phyloP scores from a whole-genome alignment of 2,888 invertebrate genomes.

The Sthenelais limicola region DNA sequence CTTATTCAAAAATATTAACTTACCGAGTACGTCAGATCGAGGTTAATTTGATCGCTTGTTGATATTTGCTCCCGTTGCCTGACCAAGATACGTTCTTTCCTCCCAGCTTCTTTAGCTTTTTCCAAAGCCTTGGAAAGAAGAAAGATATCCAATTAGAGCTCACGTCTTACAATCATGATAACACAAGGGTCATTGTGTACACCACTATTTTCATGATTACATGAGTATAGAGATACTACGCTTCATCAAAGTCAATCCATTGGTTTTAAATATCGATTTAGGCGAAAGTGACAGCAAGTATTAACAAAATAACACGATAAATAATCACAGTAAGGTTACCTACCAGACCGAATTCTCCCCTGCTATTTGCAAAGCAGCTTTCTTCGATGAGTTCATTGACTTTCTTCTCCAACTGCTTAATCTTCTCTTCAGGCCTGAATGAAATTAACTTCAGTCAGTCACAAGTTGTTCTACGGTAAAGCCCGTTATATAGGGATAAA shows the following conservation, averaged over 20 bases:
- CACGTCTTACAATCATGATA: too few relatives aligned
- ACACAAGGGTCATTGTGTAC: too few relatives aligned
- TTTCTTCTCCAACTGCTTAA: constrained; percentile 88
- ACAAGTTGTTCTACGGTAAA: background rate
- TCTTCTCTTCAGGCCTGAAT: constrained; percentile 89
- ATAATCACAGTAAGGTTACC: constrained; percentile 43
- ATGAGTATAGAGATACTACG: too few relatives aligned
- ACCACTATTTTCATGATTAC: too few relatives aligned
- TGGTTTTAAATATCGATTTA: too few relatives aligned
- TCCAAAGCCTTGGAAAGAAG: constrained; percentile 79
- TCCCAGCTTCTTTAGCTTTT: constrained; percentile 96
- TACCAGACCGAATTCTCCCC: constrained; percentile 77
- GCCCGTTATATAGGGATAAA: background rate
- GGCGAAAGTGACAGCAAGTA: too few relatives aligned
- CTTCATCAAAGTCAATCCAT: too few relatives aligned
- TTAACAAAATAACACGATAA: too few relatives aligned
- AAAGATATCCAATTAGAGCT: too few relatives aligned
- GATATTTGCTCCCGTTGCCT: constrained; percentile 90
- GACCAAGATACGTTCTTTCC: constrained; percentile 90
- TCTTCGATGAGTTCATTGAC: constrained; percentile 93
- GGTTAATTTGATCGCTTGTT: constrained; percentile 90
- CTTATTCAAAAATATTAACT: constrained; percentile 47
- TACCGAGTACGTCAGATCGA: constrained; percentile 96
- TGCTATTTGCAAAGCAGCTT: constrained; percentile 82
- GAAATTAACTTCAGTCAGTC: background rate